Percentiles rank a stretch among this genome's conserved stretches.
These are phyloP conservation scores for Hedya salicella DNA, from an alignment of 2,888 invertebrate genomes.

Conservation along the genomic window DNA sequence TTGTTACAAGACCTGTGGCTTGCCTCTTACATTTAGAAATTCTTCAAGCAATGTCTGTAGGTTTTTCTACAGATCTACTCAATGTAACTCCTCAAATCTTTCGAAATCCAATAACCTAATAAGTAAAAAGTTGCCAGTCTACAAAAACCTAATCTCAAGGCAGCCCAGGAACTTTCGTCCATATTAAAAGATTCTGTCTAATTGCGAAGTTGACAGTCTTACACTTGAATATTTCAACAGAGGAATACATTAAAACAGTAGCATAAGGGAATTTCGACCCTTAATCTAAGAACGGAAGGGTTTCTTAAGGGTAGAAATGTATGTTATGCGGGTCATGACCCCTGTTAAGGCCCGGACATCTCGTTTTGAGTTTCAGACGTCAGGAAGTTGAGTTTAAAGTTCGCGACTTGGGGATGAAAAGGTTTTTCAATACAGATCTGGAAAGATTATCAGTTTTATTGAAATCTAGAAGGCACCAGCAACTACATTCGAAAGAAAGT, in stretches of 20 bases:
- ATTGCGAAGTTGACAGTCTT: slow-evolving; percentile 31
- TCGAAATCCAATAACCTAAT: neutral
- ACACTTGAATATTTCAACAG: slow-evolving; percentile 29
- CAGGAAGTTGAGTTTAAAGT: slow-evolving; percentile 13
- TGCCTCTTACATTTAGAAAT: neutral
- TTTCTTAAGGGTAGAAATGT: neutral
- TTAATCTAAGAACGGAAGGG: neutral
- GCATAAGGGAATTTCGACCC: neutral
- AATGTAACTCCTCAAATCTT: neutral
- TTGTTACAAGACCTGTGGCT: too few relatives aligned
- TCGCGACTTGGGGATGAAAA: slow-evolving; percentile 15
- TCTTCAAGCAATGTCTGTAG: too few relatives aligned
- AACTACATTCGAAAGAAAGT: too few relatives aligned
- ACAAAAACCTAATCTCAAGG: slow-evolving; percentile 11
- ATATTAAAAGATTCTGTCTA: slow-evolving; percentile 29
- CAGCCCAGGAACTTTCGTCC: slow-evolving; percentile 9
- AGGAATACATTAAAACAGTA: slow-evolving; percentile 20
- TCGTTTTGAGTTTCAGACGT: slow-evolving; percentile 16
- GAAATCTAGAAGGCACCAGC: too few relatives aligned
- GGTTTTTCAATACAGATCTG: neutral
- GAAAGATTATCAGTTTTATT: too few relatives aligned
- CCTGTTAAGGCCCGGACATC: slow-evolving; percentile 10
- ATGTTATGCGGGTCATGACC: slow-evolving; percentile 7
- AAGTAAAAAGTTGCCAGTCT: slow-evolving; percentile 17
- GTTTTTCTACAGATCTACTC: too few relatives aligned